Evolutionary conservation across 2,888 invertebrate genomes (phyloP).

Genomic region (Steinernema carpocapsae): DNA sequence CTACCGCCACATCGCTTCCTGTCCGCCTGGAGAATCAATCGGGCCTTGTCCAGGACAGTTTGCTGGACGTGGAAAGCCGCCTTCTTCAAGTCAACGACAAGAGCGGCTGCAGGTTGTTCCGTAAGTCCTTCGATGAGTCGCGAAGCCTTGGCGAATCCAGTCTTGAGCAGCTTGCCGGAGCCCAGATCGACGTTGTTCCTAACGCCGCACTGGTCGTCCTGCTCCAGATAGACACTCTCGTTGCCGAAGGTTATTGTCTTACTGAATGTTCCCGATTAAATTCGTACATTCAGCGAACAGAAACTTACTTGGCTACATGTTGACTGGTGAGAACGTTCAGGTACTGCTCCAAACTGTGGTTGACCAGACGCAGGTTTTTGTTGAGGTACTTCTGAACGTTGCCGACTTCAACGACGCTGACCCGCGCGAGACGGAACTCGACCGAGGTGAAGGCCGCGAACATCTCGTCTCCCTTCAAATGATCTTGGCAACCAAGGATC

Average conservation of each 20-base stretch:
- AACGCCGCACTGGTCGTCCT: constrained; percentile 39
- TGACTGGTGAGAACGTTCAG: constrained; percentile 8
- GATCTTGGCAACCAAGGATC: too few relatives aligned
- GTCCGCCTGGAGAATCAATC: neutral
- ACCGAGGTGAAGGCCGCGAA: too few relatives aligned
- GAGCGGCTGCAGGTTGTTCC: constrained; percentile 43
- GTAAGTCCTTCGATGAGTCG: constrained; percentile 47
- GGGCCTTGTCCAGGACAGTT: constrained; percentile 39
- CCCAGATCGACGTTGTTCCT: constrained; percentile 38
- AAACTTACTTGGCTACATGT: neutral
- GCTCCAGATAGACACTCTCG: constrained; percentile 44
- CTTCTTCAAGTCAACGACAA: constrained; percentile 50
- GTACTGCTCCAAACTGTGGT: constrained; percentile 13
- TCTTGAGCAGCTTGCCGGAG: constrained; percentile 46
- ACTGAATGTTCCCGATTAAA: constrained; percentile 39
- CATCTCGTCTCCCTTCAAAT: too few relatives aligned
- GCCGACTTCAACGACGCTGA: too few relatives aligned
- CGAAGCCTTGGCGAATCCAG: constrained; percentile 46
- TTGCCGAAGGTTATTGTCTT: constrained; percentile 42
- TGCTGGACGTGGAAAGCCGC: constrained; percentile 47
- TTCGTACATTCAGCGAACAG: neutral
- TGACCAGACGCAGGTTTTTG: neutral
- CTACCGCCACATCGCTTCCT: neutral
- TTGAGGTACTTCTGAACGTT: neutral
- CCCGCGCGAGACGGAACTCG: too few relatives aligned